A percentile compares a stretch with the other conserved stretches of the same genome.
Evolutionary conservation across 2,797 vertebrate genomes (phyloP).

Genomic region (Ispidina lecontei): DNA sequence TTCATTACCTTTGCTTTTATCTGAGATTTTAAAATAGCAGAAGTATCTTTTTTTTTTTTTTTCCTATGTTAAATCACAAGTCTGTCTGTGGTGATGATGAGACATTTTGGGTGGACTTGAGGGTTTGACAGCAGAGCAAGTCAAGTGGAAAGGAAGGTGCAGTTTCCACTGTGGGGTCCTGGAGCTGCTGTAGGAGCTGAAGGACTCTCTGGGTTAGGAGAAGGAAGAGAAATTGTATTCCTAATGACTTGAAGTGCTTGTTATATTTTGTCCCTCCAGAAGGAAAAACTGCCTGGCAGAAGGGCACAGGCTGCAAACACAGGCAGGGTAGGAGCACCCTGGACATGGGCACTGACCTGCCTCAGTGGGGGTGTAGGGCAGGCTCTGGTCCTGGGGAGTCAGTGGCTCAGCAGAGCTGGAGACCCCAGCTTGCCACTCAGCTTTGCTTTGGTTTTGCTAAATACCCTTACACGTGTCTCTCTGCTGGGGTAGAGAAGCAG

Average conservation of each 20-base stretch:
- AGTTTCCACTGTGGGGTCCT: neutral
- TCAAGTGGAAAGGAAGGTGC: neutral
- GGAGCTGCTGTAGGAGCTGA: neutral
- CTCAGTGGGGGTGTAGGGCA: accelerated
- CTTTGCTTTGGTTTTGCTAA: accelerated
- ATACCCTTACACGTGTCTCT: accelerated
- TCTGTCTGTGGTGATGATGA: neutral
- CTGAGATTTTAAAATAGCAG: neutral
- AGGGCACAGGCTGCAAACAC: neutral
- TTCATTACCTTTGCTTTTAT: neutral
- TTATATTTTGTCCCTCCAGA: neutral
- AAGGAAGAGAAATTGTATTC: neutral
- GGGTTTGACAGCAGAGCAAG: neutral
- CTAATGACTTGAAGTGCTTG: neutral
- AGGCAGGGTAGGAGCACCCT: neutral
- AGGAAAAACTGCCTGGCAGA: no score
- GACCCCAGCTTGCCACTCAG: no score
- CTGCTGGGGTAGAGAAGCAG: neutral
- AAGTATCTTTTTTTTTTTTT: neutral
- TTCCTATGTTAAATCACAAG: neutral
- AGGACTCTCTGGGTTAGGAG: neutral
- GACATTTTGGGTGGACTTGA: neutral
- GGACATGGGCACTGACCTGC: neutral
- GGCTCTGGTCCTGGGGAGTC: neutral
- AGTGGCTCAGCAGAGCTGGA: neutral